phyloP scores from a whole-genome alignment of 2,888 invertebrate species.

The Sepioteuthis lessoniana region DNA sequence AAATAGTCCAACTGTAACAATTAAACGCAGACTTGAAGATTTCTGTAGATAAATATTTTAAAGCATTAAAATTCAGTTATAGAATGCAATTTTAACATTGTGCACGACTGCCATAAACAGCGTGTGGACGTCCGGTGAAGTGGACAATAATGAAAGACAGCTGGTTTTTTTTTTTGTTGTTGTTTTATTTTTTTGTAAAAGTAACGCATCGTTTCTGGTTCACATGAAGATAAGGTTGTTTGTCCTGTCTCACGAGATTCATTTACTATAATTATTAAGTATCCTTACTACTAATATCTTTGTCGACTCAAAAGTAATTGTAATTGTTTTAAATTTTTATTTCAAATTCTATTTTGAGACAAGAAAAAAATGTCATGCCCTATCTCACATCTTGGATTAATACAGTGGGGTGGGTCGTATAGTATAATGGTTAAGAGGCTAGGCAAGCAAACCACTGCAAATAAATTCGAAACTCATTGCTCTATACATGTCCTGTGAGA shows the following conservation, averaged over 20 bases:
- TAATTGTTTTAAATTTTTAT: too few species aligned
- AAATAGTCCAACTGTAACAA: neutral
- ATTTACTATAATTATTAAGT: neutral
- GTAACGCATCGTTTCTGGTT: neutral
- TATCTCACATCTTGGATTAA: too few species aligned
- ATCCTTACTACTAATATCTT: too few species aligned
- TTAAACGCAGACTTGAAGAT: neutral
- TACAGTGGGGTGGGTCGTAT: too few species aligned
- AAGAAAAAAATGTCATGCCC: too few species aligned
- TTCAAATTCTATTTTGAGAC: too few species aligned
- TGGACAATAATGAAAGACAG: neutral
- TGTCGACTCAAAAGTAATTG: too few species aligned
- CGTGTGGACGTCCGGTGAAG: neutral
- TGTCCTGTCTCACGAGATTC: neutral
- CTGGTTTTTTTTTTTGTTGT: neutral
- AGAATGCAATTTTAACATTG: neutral
- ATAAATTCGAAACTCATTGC: too few species aligned
- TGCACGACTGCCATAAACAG: neutral
- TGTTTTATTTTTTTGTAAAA: too few species aligned
- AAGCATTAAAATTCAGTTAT: neutral
- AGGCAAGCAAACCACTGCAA: too few species aligned
- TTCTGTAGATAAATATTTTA: neutral
- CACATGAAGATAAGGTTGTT: neutral
- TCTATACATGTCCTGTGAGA: too few species aligned
- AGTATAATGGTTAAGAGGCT: too few species aligned